These are phyloP conservation scores for Heliocidaris erythrogramma DNA, from an alignment of 35 echinoderm and acorn worm species.

Conservation along the genomic window DNA sequence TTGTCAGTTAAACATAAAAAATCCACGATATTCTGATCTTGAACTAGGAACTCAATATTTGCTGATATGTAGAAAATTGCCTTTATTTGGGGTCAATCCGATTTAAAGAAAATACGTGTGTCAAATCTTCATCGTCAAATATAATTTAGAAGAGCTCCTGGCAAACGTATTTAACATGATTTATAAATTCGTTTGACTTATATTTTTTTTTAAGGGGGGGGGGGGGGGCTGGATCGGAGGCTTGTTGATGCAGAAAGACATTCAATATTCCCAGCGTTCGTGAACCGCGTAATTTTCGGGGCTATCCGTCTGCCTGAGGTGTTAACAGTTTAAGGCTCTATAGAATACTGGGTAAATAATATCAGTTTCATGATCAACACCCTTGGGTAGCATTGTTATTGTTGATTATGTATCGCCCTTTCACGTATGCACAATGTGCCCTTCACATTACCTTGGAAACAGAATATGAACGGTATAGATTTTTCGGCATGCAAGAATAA, in stretches of 20 bases:
- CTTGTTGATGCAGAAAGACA: background rate
- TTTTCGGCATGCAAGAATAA: background rate
- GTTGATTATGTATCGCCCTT: background rate
- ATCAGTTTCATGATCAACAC: background rate
- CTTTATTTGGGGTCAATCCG: background rate
- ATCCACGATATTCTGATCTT: too few species aligned
- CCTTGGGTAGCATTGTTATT: background rate
- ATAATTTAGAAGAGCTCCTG: background rate
- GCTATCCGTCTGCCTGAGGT: background rate
- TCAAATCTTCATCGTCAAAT: background rate
- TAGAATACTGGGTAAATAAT: conserved; percentile 18
- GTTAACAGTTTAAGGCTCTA: background rate
- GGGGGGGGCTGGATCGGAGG: background rate
- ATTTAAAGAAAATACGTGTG: background rate
- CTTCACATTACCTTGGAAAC: background rate
- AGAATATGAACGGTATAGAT: background rate
- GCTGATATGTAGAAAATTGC: background rate
- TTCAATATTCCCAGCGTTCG: background rate
- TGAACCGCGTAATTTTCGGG: background rate
- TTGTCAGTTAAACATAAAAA: too few species aligned
- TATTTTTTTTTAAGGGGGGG: background rate
- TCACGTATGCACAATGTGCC: background rate
- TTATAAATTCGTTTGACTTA: background rate
- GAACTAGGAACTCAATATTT: background rate
- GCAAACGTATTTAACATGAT: background rate